Conservation (phyloP, 2,797 vertebrate genomes). For the Cirrhinus molitorella region DNA sequence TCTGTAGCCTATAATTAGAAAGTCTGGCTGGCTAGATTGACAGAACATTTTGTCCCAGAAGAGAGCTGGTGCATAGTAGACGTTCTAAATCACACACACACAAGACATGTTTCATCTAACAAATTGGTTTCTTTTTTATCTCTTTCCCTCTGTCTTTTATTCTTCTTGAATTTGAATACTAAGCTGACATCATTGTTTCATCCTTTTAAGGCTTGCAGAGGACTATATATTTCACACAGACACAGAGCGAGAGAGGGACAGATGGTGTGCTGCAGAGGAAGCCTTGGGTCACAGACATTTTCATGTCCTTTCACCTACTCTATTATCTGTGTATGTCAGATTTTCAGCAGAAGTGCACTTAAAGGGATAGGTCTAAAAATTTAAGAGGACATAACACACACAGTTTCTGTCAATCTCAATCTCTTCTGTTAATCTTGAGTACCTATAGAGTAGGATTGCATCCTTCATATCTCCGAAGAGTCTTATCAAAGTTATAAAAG, state of each 20-base stretch:
- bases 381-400: no score
- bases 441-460: not conserved
- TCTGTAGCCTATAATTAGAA: conserved; percentile 86
- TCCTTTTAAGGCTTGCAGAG: conserved; percentile 77
- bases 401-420: not conserved
- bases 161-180: conserved; percentile 73
- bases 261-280: conserved; percentile 11
- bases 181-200: conserved; percentile 79
- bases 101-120: conserved; percentile 82
- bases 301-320: conserved; percentile 13
- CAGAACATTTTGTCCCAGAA: conserved; percentile 79
- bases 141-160: conserved; percentile 71
- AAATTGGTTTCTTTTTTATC: conserved; percentile 81
- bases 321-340: conserved; percentile 9
- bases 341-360: not conserved
- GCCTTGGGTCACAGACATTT: conserved; percentile 7
- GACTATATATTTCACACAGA: conserved; percentile 70
- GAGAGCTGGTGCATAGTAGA: conserved; percentile 77
- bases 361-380: not conserved
- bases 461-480: no score
- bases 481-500: no score
- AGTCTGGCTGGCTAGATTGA: conserved; percentile 80
- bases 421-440: not conserved
- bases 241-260: conserved; percentile 29
- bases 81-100: conserved; percentile 79